These are phyloP conservation scores for Stigmatopora argus DNA, from an alignment of 2,113 vertebrate genomes.

Conservation along the genomic window DNA sequence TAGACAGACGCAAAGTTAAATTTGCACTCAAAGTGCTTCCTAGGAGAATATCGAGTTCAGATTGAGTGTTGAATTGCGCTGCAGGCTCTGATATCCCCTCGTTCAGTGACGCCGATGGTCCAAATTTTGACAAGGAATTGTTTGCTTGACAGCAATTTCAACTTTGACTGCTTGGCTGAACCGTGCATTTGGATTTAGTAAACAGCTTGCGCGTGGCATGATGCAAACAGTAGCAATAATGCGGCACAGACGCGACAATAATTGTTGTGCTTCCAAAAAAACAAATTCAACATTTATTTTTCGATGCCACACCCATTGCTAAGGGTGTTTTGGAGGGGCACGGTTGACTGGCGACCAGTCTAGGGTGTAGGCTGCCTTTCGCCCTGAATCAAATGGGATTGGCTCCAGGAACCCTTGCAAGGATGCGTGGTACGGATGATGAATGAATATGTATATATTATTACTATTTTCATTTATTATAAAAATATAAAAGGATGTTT, in stretches of 20 bases:
- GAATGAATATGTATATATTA: too few species aligned
- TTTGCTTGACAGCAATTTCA: constrained; percentile 4
- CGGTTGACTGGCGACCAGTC: too few species aligned
- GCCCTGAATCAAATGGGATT: too few species aligned
- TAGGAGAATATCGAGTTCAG: background rate
- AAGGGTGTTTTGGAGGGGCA: too few species aligned
- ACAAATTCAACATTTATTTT: background rate
- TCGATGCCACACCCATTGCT: too few species aligned
- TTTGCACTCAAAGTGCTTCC: background rate
- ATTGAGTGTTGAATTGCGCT: background rate
- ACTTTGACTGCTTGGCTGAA: background rate
- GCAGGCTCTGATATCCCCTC: background rate
- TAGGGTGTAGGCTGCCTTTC: too few species aligned
- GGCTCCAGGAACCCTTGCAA: too few species aligned
- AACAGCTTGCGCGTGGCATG: constrained; percentile 25
- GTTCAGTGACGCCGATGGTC: background rate
- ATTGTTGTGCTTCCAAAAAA: constrained; percentile 13
- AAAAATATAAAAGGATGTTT: too few species aligned
- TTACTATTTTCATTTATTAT: too few species aligned
- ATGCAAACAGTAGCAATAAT: constrained; percentile 48
- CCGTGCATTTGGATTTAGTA: background rate
- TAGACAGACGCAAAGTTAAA: background rate
- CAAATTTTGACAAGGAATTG: background rate
- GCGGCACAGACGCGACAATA: background rate
- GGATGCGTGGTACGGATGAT: too few species aligned